Percentiles rank a stretch among this genome's conserved stretches.
phyloP scores from a whole-genome alignment of 1,140 invertebrate species.

The Pissodes strobi region DNA sequence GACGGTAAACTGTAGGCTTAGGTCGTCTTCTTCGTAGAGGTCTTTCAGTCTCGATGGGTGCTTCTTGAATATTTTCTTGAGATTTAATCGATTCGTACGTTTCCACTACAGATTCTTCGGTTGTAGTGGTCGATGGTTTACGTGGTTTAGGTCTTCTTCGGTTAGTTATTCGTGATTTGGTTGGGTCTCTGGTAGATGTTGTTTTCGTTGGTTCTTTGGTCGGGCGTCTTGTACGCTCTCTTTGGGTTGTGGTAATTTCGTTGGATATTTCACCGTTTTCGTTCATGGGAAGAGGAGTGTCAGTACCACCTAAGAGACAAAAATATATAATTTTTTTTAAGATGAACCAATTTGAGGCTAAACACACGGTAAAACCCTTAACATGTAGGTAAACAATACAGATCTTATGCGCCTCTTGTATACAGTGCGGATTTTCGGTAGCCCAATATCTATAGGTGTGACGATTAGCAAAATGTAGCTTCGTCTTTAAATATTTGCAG shows the following conservation, averaged over 20 bases:
- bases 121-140: conserved; percentile 40
- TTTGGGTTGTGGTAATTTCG: conserved; percentile 44
- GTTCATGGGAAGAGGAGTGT: conserved; percentile 13
- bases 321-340: background rate
- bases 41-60: conserved; percentile 36
- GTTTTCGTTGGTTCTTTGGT: conserved; percentile 5
- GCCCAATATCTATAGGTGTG: no score
- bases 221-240: conserved; percentile 12
- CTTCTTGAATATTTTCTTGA: conserved; percentile 20
- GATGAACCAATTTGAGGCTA: background rate
- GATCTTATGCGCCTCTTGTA: no score
- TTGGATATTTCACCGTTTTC: conserved; percentile 41
- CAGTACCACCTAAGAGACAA: conserved; percentile 8
- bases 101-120: conserved; percentile 37
- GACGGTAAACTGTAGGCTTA: conserved; percentile 16
- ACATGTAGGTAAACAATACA: background rate
- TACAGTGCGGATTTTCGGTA: no score
- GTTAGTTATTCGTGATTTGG: conserved; percentile 33
- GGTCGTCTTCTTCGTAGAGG: conserved; percentile 38
- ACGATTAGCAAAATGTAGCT: no score
- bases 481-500: no score
- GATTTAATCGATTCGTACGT: conserved; percentile 40
- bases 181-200: conserved; percentile 39
- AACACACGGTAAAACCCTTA: background rate
- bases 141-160: conserved; percentile 42